Evolutionary conservation across 2,888 invertebrate species (phyloP).

Genomic region (Drymonia ruficornis): DNA sequence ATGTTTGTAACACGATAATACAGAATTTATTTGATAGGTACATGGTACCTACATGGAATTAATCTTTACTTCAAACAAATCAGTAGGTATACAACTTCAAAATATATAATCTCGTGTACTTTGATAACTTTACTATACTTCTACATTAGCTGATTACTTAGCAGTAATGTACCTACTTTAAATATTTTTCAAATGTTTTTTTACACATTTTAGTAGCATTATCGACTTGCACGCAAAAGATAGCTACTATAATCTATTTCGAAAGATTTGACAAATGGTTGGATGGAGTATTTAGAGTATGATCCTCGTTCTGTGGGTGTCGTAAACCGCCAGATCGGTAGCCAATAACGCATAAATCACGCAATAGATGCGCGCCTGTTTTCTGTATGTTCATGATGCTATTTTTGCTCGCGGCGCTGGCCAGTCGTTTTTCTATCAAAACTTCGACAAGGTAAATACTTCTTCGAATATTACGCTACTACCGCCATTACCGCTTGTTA

Average conservation of each 20-base stretch:
- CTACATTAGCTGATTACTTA: no score
- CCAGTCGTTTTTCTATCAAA: constrained; percentile 67
- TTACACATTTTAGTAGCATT: no score
- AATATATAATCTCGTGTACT: no score
- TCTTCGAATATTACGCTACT: constrained; percentile 8
- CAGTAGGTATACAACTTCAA: no score
- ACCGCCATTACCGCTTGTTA: constrained; percentile 19
- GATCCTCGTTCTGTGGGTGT: constrained; percentile 50
- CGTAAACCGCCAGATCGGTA: constrained; percentile 70
- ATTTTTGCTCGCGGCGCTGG: constrained; percentile 64
- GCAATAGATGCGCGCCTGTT: constrained; percentile 74
- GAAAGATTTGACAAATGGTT: constrained; percentile 54
- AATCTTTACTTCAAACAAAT: no score
- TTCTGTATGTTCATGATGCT: constrained; percentile 78
- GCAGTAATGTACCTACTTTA: no score
- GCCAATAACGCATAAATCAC: constrained; percentile 78
- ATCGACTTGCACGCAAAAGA: no score
- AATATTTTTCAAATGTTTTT: no score
- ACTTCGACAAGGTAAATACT: constrained; percentile 49
- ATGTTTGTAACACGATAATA: not conserved
- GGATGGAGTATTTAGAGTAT: constrained; percentile 37
- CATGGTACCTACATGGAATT: no score
- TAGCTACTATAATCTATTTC: no score
- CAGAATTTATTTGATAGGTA: no score
- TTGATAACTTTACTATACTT: no score